Base-by-base conservation (phyloP, 2,888 invertebrate genomes). In the Ypsolopha sequella region DNA sequence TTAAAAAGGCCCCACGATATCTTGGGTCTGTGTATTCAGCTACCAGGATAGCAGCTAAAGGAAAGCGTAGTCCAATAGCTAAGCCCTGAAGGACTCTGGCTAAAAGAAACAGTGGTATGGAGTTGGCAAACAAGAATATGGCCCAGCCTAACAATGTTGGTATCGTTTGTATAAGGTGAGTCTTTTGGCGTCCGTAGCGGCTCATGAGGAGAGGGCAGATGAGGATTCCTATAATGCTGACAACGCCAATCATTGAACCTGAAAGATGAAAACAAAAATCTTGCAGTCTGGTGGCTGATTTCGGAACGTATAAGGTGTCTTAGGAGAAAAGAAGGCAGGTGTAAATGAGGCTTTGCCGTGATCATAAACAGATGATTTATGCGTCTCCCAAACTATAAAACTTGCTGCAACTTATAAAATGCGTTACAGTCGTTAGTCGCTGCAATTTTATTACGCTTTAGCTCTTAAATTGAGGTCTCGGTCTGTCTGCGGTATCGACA, bases 1-100 rank as follows among this genome's bases (percentile, higher is more conserved):
- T 76, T 44, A 88, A 73, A 6, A 88, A 66, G 10, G 80, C 65
- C 1, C 89, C 88, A 13, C 90, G 73, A 45, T 88, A 71, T 52
- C 70, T 73, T 0, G 82, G 88, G 45, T 76, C 72, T 6, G 73
- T 69, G 9, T 66, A 74, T 60, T 84, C 84, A 10, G 74, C 74
- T 50, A 77, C 68, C 59, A 76, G 80, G n/a, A 80, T 72, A 1
- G 75, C 62, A 2, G 60, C 61, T 9, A 70, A 56, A 1, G 80
- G 57, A 0, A 74, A 71, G 1, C 75, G 55, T 33, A 87, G 56
- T 0, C 88, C 88, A 6, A 66, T 61, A 55, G 70, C 61, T 55
- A 74, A 53, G 55, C 79, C 79, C 53, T 51, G 51, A 2, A 53
- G 35, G 6, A 51, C 9, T 46, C 55, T 52, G 1, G 53, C 55